A percentile compares a stretch with the other conserved stretches of the same genome.
Conservation (phyloP, 2,888 invertebrate species). For the Thalpophila matura region DNA sequence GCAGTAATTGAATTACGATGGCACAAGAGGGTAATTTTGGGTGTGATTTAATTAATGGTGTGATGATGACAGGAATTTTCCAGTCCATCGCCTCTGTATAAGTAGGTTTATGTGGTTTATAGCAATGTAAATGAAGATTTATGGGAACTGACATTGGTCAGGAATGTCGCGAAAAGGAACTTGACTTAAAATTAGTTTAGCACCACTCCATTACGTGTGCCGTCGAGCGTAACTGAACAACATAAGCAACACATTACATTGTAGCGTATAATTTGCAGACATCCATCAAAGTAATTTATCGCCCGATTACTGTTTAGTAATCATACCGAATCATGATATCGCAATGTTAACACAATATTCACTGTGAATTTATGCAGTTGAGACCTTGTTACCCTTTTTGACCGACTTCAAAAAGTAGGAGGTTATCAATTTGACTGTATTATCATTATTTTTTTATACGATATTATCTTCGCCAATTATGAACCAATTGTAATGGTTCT, state of each 20-base stretch:
- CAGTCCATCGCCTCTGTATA: neutral
- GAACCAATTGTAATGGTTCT: too few species aligned
- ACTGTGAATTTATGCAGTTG: neutral
- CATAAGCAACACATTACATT: constrained; percentile 6
- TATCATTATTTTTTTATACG: too few species aligned
- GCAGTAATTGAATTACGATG: constrained; percentile 44
- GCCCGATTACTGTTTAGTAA: neutral
- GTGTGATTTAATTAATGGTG: constrained; percentile 14
- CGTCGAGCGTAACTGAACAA: too few species aligned
- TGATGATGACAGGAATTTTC: constrained; percentile 3
- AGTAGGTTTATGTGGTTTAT: neutral
- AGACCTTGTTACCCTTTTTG: neutral
- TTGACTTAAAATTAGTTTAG: too few species aligned
- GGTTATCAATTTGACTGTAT: too few species aligned
- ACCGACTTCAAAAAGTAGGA: neutral
- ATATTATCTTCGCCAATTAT: too few species aligned
- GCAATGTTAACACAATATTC: constrained; percentile 6
- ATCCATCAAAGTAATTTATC: constrained; percentile 42
- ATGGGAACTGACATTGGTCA: neutral
- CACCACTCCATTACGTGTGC: too few species aligned
- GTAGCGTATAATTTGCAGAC: constrained; percentile 35
- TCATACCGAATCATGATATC: constrained; percentile 6
- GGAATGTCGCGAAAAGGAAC: too few species aligned
- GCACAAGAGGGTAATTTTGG: constrained; percentile 21
- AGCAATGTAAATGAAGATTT: neutral